Conservation (phyloP, 2,113 vertebrate species). For the Megaleporinus macrocephalus region DNA sequence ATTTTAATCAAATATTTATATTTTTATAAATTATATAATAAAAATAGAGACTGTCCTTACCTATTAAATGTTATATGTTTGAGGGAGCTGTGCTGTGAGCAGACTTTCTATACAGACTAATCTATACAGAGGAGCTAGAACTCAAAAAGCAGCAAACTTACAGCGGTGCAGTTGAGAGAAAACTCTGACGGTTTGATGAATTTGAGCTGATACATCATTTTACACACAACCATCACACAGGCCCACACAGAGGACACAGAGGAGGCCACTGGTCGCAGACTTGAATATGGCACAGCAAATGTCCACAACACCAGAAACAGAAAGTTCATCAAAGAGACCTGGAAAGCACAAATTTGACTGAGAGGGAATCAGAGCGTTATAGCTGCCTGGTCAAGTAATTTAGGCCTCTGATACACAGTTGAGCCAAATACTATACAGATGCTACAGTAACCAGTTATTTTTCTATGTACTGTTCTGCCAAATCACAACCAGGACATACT, state of each 20-base stretch:
- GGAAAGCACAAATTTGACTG: neutral
- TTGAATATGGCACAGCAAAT: constrained; percentile 74
- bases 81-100: no score
- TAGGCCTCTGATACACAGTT: no score
- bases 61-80: no score
- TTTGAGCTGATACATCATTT: constrained; percentile 84
- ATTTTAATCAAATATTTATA: no score
- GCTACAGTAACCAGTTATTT: no score
- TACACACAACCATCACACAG: constrained; percentile 78
- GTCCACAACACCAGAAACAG: constrained; percentile 77
- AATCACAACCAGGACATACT: no score
- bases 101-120: neutral
- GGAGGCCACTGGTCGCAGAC: constrained; percentile 70
- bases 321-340: constrained; percentile 81
- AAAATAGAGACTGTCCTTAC: neutral
- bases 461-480: no score
- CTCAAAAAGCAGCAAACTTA: constrained; percentile 58
- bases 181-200: constrained; percentile 74
- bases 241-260: constrained; percentile 78
- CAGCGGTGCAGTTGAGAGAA: constrained; percentile 80
- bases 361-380: no score
- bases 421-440: no score
- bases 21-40: no score
- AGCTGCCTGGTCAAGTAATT: no score
- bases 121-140: neutral